Conservation (phyloP, 1,140 invertebrate species). For the Caenorhabditis briggsae region DNA sequence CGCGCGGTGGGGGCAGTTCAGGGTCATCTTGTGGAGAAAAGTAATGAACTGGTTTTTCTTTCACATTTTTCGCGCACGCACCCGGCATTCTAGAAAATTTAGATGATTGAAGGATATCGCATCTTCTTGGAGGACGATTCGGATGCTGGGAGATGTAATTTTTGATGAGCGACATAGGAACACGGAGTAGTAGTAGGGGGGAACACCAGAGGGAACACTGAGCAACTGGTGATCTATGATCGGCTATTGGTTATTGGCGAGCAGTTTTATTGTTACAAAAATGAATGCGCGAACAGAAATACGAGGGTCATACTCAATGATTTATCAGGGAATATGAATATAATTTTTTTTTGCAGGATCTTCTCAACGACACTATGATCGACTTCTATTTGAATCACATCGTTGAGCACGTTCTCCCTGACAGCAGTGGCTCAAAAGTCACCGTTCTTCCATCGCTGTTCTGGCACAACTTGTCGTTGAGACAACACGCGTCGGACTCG, state of each 20-base stretch:
- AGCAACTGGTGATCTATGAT: conserved; percentile 31
- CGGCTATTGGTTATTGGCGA: conserved; percentile 2
- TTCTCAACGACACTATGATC: conserved; percentile 67
- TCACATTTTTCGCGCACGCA: conserved; percentile 30
- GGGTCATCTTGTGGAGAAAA: conserved; percentile 45
- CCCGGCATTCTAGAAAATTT: background rate
- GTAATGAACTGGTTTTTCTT: conserved; percentile 47
- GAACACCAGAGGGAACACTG: background rate
- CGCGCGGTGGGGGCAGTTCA: background rate
- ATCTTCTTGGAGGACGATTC: background rate
- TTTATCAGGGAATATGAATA: background rate
- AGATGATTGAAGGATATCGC: conserved; percentile 30
- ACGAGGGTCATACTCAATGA: background rate
- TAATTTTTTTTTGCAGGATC: conserved; percentile 53
- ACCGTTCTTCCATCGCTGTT: conserved; percentile 67
- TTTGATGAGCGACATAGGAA: background rate
- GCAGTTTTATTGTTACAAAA: conserved; percentile 1
- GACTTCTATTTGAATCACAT: conserved; percentile 68
- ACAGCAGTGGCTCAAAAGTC: conserved; percentile 60
- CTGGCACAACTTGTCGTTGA: conserved; percentile 65
- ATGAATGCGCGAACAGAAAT: background rate
- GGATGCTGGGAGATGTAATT: background rate
- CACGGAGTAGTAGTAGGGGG: background rate
- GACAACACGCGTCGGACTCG: conserved; percentile 37
- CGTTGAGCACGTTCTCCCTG: conserved; percentile 66